These are phyloP conservation scores for Marmota flaviventris DNA, from an alignment of 2,113 vertebrate species.

Conservation along the genomic window DNA sequence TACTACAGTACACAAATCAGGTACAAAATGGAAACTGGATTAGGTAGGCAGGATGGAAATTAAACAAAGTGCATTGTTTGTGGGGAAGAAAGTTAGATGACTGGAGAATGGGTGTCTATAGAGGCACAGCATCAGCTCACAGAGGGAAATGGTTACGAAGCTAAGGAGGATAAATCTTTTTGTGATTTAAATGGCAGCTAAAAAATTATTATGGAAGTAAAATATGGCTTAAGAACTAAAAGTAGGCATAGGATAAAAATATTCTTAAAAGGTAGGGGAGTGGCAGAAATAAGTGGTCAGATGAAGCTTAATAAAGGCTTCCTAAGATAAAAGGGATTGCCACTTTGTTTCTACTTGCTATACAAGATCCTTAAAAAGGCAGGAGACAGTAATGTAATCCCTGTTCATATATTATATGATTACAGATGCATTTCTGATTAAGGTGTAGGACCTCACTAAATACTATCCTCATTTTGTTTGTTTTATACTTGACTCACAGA, in stretches of 20 bases:
- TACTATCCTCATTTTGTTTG: neutral
- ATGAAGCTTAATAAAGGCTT: neutral
- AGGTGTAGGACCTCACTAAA: neutral
- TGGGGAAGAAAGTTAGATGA: neutral
- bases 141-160: neutral
- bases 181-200: neutral
- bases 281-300: neutral
- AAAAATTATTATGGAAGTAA: neutral
- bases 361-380: neutral
- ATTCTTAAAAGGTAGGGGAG: neutral
- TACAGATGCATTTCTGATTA: neutral
- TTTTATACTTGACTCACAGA: slow-evolving; percentile 27
- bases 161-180: neutral
- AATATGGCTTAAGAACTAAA: neutral
- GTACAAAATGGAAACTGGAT: neutral
- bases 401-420: neutral
- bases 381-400: neutral
- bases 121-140: neutral
- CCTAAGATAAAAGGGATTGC: neutral
- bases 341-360: neutral
- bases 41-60: neutral
- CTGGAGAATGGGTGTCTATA: accelerated
- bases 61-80: neutral
- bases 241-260: neutral
- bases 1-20: neutral